phyloP scores from a whole-genome alignment of 2,113 vertebrate species.

The Upupa epops region DNA sequence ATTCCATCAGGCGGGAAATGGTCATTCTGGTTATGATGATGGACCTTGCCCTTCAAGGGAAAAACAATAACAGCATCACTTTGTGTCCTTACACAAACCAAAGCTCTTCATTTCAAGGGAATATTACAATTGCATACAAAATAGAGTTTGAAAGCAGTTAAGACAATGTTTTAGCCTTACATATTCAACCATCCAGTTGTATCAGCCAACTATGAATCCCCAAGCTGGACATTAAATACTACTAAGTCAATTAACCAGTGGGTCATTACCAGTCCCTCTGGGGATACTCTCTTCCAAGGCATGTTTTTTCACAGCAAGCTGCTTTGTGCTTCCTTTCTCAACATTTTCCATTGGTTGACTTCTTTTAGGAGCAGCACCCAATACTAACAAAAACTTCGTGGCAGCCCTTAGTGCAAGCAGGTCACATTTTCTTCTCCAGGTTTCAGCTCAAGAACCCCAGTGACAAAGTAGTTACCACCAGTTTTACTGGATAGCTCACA shows the following conservation, averaged over 20 bases:
- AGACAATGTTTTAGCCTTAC: background rate
- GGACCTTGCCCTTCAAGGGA: conserved; percentile 84
- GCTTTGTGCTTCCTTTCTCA: background rate
- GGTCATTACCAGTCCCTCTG: background rate
- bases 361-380: background rate
- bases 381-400: rapidly evolving
- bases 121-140: background rate
- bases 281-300: background rate
- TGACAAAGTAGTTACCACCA: background rate
- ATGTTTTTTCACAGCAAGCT: background rate
- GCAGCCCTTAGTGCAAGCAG: background rate
- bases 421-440: background rate
- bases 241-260: background rate
- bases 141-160: background rate
- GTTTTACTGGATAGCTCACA: background rate
- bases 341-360: background rate
- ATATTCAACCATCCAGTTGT: background rate
- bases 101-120: background rate
- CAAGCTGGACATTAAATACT: background rate
- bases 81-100: background rate
- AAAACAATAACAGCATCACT: background rate
- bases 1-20: conserved; percentile 94
- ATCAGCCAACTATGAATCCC: background rate
- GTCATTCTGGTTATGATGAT: conserved; percentile 89
- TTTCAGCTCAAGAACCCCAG: background rate